Base-by-base conservation (phyloP, 2,888 invertebrate genomes). In the Alloplasta piceator region DNA sequence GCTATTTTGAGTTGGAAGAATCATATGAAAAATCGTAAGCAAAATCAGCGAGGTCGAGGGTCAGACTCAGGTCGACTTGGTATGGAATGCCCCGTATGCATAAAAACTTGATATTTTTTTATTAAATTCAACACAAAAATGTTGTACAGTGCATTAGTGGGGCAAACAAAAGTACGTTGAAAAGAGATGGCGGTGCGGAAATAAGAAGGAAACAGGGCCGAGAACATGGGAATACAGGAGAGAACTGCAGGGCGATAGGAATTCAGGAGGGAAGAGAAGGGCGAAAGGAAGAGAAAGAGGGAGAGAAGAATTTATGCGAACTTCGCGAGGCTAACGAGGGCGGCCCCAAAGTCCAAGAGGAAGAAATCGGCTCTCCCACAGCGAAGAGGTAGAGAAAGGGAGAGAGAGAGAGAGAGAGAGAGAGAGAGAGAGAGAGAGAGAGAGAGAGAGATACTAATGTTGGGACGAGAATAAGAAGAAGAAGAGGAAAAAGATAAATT, bases 271-370 rank as follows among this genome's bases (percentile, higher is more conserved):
- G 61, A 12, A 52, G 50, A 10, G 43, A 56, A 38, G n/a, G 63
- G 52, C 43, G 63, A 67, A 39, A 39, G 56, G 60, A 46, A 55
- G 66, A 39, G 66, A 73, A 63, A 41, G 60, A 41, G 5, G 52
- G 72, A 78, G 78, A 73, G 74, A 80, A 78, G 83, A 85, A 85
- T 85, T 85, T 85, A 85, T 85, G 85, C 83, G 83, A 85, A 85
- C 78, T 85, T 73, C 56, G 78, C 46, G 80, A 82, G 81, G 71
- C 83, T 82, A 85, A 83, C 83, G 83, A 83, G 81, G 78, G 82
- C 75, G 74, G 81, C 67, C 68, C 48, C 60, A 55, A 66, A 81
- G 73, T 55, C 68, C 63, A 66, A 72, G 68, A 64, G 73, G 76
- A 73, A 82, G 80, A 82, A 83, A 82, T 83, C 82, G 82, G 78